phyloP scores from a whole-genome alignment of 2,797 vertebrate genomes.

The Nothura maculosa region DNA sequence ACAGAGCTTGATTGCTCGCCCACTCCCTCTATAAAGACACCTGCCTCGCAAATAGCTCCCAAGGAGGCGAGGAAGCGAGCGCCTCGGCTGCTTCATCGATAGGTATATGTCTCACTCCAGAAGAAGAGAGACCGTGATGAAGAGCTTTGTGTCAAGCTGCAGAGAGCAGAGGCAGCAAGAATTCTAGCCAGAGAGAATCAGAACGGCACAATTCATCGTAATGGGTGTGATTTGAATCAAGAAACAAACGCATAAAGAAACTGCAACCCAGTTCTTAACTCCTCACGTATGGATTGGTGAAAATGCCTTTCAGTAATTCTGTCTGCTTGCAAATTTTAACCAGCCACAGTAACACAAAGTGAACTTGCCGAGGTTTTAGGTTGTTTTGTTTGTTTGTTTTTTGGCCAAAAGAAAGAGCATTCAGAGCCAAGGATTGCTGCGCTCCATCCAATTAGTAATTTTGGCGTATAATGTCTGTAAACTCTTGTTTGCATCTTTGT shows the following conservation, averaged over 20 bases:
- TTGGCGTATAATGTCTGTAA: not conserved
- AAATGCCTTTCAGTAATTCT: not conserved
- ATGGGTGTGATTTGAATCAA: not conserved
- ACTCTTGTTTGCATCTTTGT: not conserved
- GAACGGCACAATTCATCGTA: not conserved
- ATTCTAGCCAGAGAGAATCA: not conserved
- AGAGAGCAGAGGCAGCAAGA: not conserved
- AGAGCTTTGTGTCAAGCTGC: conserved; percentile 13
- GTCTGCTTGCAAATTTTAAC: conserved; percentile 12
- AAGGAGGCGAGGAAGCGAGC: not conserved
- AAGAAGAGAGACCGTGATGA: not conserved
- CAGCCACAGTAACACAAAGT: conserved; percentile 1
- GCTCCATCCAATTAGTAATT: not conserved
- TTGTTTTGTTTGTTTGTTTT: not conserved
- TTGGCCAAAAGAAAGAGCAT: not conserved
- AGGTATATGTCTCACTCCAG: not conserved
- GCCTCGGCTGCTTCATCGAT: not conserved
- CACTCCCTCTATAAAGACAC: not conserved
- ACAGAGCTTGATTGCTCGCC: not conserved
- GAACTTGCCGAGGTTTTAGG: not conserved
- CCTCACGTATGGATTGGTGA: not conserved
- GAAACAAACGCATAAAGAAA: not conserved
- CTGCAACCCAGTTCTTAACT: not conserved
- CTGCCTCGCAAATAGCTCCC: not conserved
- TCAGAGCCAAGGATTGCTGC: not conserved